Conservation (phyloP, 1,140 invertebrate species). For the Ips typographus region DNA sequence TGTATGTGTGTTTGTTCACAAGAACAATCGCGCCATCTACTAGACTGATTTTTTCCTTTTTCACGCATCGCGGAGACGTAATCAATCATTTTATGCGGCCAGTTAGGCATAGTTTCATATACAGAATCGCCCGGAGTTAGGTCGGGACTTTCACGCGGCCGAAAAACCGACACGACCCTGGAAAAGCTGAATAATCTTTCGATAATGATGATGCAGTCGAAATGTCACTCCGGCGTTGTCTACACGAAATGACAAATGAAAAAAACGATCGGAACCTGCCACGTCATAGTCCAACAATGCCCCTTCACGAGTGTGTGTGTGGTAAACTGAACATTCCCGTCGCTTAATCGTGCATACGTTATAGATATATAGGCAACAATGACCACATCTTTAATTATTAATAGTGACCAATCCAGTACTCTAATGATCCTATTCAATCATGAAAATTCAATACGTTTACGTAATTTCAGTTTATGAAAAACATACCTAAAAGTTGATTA, state of each 20-base stretch:
- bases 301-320: conserved; percentile 8
- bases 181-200: conserved; percentile 21
- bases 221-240: conserved; percentile 24
- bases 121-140: background rate
- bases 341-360: background rate
- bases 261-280: conserved; percentile 4
- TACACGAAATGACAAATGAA: conserved; percentile 24
- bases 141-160: background rate
- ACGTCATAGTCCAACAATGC: conserved; percentile 13
- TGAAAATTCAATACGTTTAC: too few relatives aligned
- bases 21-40: conserved; percentile 29
- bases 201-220: conserved; percentile 22
- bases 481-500: too few relatives aligned
- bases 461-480: too few relatives aligned
- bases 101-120: too few relatives aligned
- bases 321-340: conserved; percentile 7
- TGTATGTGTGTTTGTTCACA: conserved; percentile 22
- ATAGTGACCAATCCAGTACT: too few relatives aligned
- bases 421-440: too few relatives aligned
- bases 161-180: background rate
- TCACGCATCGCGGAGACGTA: conserved; percentile 6
- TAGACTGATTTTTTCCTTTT: conserved; percentile 21
- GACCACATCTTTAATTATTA: too few relatives aligned
- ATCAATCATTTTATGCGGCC: conserved; percentile 11
- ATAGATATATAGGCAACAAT: background rate